phyloP scores from a whole-genome alignment of 2,113 vertebrate species.

The Gulo gulo region DNA sequence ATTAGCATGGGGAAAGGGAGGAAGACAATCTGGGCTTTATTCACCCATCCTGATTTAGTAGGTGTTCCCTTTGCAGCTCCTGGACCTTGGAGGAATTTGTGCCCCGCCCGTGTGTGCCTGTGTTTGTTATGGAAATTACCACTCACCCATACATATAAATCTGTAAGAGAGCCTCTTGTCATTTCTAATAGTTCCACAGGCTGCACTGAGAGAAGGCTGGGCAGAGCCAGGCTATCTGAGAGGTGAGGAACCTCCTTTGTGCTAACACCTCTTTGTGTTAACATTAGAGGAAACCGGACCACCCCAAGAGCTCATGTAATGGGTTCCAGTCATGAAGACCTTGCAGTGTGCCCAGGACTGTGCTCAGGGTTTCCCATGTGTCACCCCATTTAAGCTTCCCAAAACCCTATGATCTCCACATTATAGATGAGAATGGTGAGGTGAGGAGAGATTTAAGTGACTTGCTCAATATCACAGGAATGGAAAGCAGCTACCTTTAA shows the following conservation, averaged over 20 bases:
- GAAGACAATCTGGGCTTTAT: constrained; percentile 45
- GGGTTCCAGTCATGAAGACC: background rate
- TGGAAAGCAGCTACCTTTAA: background rate
- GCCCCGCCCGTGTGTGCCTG: background rate
- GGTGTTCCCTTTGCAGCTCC: constrained; percentile 43
- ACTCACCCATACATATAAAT: constrained; percentile 47
- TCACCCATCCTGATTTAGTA: constrained; percentile 63
- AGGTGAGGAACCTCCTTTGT: background rate
- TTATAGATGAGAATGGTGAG: background rate
- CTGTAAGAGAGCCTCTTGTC: constrained; percentile 45
- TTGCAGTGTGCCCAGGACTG: background rate
- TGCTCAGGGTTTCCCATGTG: too few relatives aligned
- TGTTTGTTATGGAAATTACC: constrained; percentile 75
- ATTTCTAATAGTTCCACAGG: constrained; percentile 31
- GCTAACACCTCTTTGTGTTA: background rate
- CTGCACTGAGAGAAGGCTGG: background rate
- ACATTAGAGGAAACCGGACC: background rate
- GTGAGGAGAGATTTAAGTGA: background rate
- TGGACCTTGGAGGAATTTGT: constrained; percentile 31
- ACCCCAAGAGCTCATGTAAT: background rate
- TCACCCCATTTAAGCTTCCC: background rate
- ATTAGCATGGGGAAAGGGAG: constrained; percentile 63
- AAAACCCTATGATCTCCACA: background rate
- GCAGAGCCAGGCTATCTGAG: background rate
- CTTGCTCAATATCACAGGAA: background rate